Evolutionary conservation across 2,797 vertebrate species (phyloP), one percentile per base, ranked within the genome.

Genomic region (Gymnothorax javanicus): DNA sequence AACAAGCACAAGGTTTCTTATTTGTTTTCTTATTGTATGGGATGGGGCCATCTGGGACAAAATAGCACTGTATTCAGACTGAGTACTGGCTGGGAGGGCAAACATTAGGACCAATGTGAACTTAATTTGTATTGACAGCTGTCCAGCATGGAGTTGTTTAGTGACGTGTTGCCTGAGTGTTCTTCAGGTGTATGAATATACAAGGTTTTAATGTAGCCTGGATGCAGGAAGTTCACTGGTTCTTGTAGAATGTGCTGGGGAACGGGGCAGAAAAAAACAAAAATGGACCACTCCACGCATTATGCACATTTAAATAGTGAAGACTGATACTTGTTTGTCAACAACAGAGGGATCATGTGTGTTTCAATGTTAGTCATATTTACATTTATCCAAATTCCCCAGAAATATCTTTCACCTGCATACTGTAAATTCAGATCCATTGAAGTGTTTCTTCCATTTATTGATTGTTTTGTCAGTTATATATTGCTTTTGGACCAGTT

Each of bases 401-500:
- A 23, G 23, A 25, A 82, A 58, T 59, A 9, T 52, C 75, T 82
- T 25, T 25, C n/a, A n/a, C 33, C 77, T 56, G 50, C 77, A 59
- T 50, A 52, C 52, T 79, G 7, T 73, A 2, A 9, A 52, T 79
- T 52, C 75, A 52, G 25, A 75, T 4, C 23, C 84, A 85, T 25
- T 27, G 81, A 54, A 27, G 25, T 33, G 7, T 77, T 23, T 54
- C 23, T 87, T 9, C 79, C 67, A 56, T n/a, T 17, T 81, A 23
- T 54, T 84, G 57, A 67, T n/a, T 43, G 7, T 54, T 77, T 84
- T 60, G 15, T 6, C 27, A 17, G 59, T 57, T 27, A 50, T 84
- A 73, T 57, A 69, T 84, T 11, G 52, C 59, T 25, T 20, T 71
- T 25, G 50, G 77, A 85, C 77, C 50, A 59, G 84, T 85, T 83